These are phyloP conservation scores for Elaphurus davidianus DNA, from an alignment of 2,113 vertebrate species.

Conservation along the genomic window DNA sequence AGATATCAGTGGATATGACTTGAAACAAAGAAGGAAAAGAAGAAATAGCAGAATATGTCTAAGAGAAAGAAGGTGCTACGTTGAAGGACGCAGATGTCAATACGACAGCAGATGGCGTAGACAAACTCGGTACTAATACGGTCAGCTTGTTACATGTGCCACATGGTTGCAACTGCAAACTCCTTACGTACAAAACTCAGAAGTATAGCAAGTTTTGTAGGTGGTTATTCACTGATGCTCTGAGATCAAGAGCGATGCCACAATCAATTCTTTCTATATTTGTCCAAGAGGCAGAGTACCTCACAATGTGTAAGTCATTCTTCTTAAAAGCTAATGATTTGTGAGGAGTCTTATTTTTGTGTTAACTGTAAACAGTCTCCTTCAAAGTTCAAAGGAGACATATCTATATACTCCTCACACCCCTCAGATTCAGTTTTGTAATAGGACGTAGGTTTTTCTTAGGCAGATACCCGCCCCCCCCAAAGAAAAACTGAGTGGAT, in stretches of 20 bases:
- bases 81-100: not conserved
- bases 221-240: not conserved
- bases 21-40: slow-evolving; percentile 4
- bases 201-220: not conserved
- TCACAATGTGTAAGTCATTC: not conserved
- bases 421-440: not conserved
- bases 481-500: not conserved
- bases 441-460: not conserved
- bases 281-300: not conserved
- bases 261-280: not conserved
- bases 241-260: not conserved
- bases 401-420: not conserved
- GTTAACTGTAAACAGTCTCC: not conserved
- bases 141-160: not conserved
- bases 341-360: not conserved
- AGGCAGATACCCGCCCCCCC: not conserved
- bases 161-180: not conserved
- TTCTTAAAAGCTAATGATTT: not conserved
- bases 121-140: slow-evolving; percentile 6
- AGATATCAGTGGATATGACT: not conserved
- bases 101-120: slow-evolving; percentile 2
- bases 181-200: not conserved
- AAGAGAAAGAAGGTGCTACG: slow-evolving; percentile 9
- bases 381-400: not conserved
- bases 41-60: slow-evolving; percentile 7